Evolutionary conservation across 2,797 vertebrate genomes (phyloP), one percentile per base, ranked within the genome.

Genomic region (Sebastiscus tertius): DNA sequence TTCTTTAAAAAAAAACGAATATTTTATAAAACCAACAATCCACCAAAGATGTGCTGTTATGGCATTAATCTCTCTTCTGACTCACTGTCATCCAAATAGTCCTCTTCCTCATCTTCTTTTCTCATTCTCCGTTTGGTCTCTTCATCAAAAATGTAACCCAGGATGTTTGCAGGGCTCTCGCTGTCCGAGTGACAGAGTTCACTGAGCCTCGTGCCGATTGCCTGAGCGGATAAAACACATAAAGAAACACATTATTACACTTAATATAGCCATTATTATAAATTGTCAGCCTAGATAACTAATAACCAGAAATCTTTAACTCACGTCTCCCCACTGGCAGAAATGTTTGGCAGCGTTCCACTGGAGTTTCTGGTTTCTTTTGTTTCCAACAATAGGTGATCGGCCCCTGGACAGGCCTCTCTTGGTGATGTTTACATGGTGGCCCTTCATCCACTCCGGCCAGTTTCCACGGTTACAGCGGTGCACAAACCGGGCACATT

Each of bases 401-500:
- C 99, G 96, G 0, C 99, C 99, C 6, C 98, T 95, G 67, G 98
- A 99, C 31, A 99, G 93, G 2, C 99, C 99, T 55, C 97, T 97
- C 92, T 99, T 99, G 31, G 98, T 98, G 67, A 99, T 98, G 77
- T 98, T 99, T 3, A 99, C 98, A 0, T 99, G 98, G 86, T 99
- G 98, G 70, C 99, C 99, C 84, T 99, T 99, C 99, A 99, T 99
- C 99, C 99, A 99, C 90, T 99, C 99, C 0, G 99, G 99, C 99
- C 99, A 99, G 94, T 98, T 99, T 76, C 99, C 98, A 0, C 99
- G 98, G 77, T 99, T 99, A 76, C 99, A 99, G 79, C 98, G 98
- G 80, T 99, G 98, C 36, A 99, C 98, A 0, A 99, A 99, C 42
- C 99, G 96, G 5, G 99, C 98, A 1, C 99, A 99, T 86, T 99